Conservation (phyloP, 2,888 invertebrate genomes). For the Lissocephala sabroskyi region DNA sequence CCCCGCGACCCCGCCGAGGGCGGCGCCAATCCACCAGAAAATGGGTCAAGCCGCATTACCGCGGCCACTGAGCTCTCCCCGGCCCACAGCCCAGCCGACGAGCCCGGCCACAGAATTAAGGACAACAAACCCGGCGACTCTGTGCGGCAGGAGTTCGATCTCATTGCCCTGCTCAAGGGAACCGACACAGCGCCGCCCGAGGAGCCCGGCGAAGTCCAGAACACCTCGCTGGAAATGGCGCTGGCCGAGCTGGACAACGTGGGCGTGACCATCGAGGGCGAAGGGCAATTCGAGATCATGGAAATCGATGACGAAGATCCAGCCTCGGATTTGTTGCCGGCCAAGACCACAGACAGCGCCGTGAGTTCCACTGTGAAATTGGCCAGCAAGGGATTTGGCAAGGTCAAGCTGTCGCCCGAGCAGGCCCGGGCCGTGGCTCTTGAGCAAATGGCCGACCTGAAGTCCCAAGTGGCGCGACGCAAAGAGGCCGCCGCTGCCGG, state of each 20-base stretch:
- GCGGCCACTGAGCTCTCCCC: conserved; percentile 4
- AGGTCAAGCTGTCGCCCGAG: conserved; percentile 51
- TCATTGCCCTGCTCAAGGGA: conserved; percentile 75
- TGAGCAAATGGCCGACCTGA: conserved; percentile 64
- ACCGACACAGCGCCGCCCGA: conserved; percentile 73
- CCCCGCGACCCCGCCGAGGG: neutral
- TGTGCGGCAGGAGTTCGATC: conserved; percentile 33
- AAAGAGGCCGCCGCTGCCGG: conserved; percentile 48
- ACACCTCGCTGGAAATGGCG: conserved; percentile 30
- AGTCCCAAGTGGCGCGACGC: conserved; percentile 35
- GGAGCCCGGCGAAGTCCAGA: conserved; percentile 10
- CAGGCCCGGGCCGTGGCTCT: conserved; percentile 68
- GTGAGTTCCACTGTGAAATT: neutral
- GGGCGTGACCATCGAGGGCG: conserved; percentile 69
- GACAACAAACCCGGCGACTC: conserved; percentile 5
- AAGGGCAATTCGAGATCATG: conserved; percentile 69
- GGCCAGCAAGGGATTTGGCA: conserved; percentile 16
- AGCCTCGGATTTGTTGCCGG: conserved; percentile 10
- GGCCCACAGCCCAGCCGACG: too few species aligned
- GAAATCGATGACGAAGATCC: conserved; percentile 60
- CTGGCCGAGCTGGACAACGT: conserved; percentile 43
- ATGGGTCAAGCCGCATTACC: conserved; percentile 1
- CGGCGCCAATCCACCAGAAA: conserved; percentile 3
- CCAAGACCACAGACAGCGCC: conserved; percentile 1
- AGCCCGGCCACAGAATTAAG: conserved; percentile 6